Percentiles rank a stretch among this genome's conserved stretches.
phyloP scores from a whole-genome alignment of 2,797 vertebrate species.

The Iguana delicatissima region DNA sequence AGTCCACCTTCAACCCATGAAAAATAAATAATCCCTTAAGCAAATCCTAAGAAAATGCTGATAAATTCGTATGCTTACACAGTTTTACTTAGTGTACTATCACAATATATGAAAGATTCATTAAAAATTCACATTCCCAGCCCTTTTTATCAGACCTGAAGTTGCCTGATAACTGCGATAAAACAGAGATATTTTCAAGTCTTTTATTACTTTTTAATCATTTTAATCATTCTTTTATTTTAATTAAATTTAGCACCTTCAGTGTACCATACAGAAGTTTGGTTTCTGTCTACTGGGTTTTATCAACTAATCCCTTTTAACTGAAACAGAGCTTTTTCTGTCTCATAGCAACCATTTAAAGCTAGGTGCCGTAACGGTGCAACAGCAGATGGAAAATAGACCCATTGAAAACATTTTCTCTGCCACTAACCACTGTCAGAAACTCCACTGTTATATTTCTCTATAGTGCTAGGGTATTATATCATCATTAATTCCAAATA shows the following conservation, averaged over 20 bases:
- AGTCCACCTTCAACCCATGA: background rate
- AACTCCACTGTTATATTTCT: background rate
- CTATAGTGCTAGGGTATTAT: background rate
- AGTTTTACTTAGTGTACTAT: background rate
- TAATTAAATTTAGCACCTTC: background rate
- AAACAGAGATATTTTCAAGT: background rate
- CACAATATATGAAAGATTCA: background rate
- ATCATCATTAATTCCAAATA: background rate
- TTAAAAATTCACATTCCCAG: background rate
- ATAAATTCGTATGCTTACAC: background rate
- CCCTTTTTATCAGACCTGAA: background rate
- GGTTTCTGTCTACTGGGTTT: background rate
- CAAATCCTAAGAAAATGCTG: background rate
- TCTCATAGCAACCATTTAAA: background rate
- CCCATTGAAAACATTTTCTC: background rate
- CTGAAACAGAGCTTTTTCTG: background rate
- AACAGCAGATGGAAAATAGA: too few relatives aligned
- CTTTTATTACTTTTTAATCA: background rate
- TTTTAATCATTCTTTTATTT: background rate
- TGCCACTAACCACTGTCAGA: too few relatives aligned
- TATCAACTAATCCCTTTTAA: background rate
- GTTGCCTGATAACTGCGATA: background rate
- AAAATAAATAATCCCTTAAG: background rate
- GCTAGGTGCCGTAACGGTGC: background rate
- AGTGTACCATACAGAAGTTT: background rate